Conservation (phyloP, 2,888 invertebrate genomes). For the Exephanes ischioxanthus region DNA sequence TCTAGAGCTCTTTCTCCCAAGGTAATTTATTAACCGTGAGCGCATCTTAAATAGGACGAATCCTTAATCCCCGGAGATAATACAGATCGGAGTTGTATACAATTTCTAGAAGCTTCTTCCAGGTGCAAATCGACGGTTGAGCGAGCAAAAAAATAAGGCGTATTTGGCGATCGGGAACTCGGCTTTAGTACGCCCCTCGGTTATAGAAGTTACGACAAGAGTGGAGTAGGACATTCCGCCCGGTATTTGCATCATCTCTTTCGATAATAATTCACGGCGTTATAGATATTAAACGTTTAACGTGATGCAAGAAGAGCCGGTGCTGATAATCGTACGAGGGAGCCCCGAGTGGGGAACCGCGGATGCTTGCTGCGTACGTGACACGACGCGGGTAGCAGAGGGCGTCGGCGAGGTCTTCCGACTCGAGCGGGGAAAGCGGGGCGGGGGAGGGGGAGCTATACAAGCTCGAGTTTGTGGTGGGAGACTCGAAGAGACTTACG, state of each 20-base stretch:
- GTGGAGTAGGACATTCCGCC: conserved; percentile 34
- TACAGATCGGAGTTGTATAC: background rate
- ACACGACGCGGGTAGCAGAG: conserved; percentile 73
- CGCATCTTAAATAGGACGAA: background rate
- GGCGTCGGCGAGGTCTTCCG: conserved; percentile 78
- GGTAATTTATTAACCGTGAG: no score
- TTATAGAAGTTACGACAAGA: background rate
- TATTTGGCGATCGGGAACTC: background rate
- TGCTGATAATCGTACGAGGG: conserved; percentile 7
- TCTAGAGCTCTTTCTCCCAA: background rate
- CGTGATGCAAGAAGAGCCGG: conserved; percentile 11
- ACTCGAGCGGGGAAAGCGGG: conserved; percentile 50
- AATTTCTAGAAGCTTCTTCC: background rate
- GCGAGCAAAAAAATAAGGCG: background rate
- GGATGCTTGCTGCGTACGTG: conserved; percentile 77
- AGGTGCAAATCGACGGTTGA: background rate
- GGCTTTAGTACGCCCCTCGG: background rate
- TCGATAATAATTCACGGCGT: conserved; percentile 27
- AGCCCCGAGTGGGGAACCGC: conserved; percentile 44
- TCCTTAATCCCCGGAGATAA: background rate
- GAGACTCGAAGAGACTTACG: conserved; percentile 8
- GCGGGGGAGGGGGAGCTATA: background rate
- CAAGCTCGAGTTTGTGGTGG: background rate
- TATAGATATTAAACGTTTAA: conserved; percentile 36
- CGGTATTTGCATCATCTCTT: conserved; percentile 61